Evolutionary conservation across 2,113 vertebrate species (phyloP).

Genomic region (Lophura nycthemera): DNA sequence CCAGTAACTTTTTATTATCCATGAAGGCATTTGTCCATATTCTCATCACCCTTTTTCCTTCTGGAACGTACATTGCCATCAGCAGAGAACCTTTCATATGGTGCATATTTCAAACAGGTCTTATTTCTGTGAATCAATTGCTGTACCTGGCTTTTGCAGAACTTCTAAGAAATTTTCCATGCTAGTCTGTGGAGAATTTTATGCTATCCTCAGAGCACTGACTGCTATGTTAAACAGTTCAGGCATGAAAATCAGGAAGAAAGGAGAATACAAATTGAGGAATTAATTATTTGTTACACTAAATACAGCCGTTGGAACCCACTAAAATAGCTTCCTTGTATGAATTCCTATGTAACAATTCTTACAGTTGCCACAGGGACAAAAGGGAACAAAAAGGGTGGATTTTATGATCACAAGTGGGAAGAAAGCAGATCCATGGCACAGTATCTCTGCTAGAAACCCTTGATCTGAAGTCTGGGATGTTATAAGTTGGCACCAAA

Average conservation of each 20-base stretch:
- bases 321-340: background rate
- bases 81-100: background rate
- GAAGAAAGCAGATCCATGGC: constrained; percentile 11
- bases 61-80: background rate
- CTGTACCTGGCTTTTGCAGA: background rate
- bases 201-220: background rate
- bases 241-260: background rate
- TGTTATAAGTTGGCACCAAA: constrained; percentile 72
- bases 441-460: constrained; percentile 38
- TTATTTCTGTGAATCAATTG: background rate
- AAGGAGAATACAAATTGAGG: background rate
- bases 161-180: background rate
- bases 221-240: background rate
- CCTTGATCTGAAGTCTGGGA: constrained; percentile 70
- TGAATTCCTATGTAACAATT: background rate
- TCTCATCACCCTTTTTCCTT: background rate
- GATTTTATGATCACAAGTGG: background rate
- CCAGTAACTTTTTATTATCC: background rate
- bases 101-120: fast-evolving
- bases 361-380: background rate
- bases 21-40: background rate
- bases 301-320: background rate
- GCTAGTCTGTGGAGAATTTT: background rate
- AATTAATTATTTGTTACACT: background rate
- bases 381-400: background rate